phyloP scores from a whole-genome alignment of 2,888 invertebrate genomes.

The Zygogramma bicolorata region DNA sequence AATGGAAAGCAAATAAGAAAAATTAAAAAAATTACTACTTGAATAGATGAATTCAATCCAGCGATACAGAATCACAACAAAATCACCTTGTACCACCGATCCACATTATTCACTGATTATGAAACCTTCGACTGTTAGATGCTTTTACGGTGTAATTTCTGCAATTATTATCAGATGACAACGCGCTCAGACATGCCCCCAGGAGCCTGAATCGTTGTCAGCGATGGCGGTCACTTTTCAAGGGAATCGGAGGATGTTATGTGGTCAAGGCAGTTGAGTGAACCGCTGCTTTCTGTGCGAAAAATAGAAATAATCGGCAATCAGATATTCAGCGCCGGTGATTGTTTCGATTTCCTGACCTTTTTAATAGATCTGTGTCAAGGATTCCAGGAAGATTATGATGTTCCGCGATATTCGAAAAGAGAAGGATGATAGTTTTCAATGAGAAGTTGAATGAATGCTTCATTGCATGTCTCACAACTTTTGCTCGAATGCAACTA shows the following conservation, averaged over 20 bases:
- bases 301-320: background rate
- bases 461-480: too few species aligned
- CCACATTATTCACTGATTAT: background rate
- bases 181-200: background rate
- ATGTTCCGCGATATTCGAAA: too few species aligned
- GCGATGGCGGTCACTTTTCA: background rate
- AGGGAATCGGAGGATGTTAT: background rate
- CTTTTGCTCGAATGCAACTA: too few species aligned
- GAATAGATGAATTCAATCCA: background rate
- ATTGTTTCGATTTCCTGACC: background rate
- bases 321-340: background rate
- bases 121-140: background rate
- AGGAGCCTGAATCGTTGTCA: background rate
- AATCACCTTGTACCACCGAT: background rate
- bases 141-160: background rate
- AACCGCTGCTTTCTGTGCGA: background rate
- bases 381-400: background rate
- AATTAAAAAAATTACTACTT: background rate
- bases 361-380: background rate
- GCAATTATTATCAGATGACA: background rate
- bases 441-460: too few species aligned
- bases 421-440: too few species aligned
- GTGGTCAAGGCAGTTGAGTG: conserved; percentile 1
- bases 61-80: background rate
- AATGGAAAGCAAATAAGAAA: too few species aligned